These are phyloP conservation scores for Ptychobarbus kaznakovi DNA, from an alignment of 2,797 vertebrate species.

Conservation along the genomic window DNA sequence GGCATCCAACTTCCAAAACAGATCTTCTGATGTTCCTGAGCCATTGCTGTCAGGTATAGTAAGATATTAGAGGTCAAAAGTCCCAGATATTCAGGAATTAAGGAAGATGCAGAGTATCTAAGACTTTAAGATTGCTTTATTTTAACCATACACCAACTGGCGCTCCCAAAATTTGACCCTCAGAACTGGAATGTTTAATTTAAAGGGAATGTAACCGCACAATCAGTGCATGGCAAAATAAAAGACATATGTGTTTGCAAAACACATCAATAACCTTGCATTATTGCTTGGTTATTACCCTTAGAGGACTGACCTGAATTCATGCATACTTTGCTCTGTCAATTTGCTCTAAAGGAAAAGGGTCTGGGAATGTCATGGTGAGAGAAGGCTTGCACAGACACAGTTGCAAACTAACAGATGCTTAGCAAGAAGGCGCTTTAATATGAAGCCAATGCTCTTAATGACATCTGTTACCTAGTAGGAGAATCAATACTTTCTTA, in stretches of 20 bases:
- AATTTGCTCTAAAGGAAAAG: constrained; percentile 72
- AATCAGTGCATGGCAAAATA: constrained; percentile 89
- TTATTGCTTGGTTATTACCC: constrained; percentile 86
- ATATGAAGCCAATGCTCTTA: constrained; percentile 18
- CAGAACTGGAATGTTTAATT: constrained; percentile 23
- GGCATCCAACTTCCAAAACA: constrained; percentile 99
- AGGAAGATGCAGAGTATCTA: constrained; percentile 68
- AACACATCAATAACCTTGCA: constrained; percentile 92
- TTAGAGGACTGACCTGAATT: constrained; percentile 73
- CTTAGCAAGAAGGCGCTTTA: constrained; percentile 20
- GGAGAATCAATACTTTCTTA: not conserved
- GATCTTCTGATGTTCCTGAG: constrained; percentile 96
- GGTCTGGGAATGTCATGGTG: constrained; percentile 89
- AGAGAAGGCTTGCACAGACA: constrained; percentile 84
- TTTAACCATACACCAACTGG: constrained; percentile 84
- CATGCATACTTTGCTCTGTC: constrained; percentile 88
- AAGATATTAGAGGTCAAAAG: constrained; percentile 55
- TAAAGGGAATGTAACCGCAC: constrained; percentile 33
- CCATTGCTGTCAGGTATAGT: constrained; percentile 87
- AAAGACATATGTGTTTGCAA: constrained; percentile 69
- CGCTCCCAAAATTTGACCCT: constrained; percentile 66
- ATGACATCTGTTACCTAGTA: constrained; percentile 6
- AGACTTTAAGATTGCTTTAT: constrained; percentile 59
- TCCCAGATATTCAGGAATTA: constrained; percentile 40
- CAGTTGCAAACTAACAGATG: constrained; percentile 26